phyloP scores from a whole-genome alignment of 1,140 invertebrate species.

The Rhagoletis zephyria region DNA sequence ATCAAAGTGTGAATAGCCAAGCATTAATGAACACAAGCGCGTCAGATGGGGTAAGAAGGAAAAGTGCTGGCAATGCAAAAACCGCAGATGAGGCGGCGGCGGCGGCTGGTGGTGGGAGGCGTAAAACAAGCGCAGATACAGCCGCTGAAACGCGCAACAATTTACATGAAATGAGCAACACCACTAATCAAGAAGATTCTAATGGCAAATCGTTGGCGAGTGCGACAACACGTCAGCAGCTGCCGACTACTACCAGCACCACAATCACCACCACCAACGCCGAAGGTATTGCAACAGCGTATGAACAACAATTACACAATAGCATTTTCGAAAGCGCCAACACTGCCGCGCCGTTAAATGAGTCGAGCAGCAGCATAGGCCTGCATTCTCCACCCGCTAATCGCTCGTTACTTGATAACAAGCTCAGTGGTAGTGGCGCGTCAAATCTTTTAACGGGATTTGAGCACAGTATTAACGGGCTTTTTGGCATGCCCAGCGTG shows the following conservation, averaged over 20 bases:
- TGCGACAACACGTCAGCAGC: background rate
- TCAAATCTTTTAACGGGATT: background rate
- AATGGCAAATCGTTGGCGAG: background rate
- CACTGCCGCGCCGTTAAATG: background rate
- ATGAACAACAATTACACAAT: background rate
- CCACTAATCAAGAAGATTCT: slow-evolving; percentile 32
- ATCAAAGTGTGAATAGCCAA: slow-evolving; percentile 52
- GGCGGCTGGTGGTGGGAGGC: background rate
- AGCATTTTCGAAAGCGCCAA: slow-evolving; percentile 13
- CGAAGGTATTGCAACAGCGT: background rate
- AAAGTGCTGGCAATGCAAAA: slow-evolving; percentile 55
- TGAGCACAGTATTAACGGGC: background rate
- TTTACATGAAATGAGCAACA: slow-evolving; percentile 29
- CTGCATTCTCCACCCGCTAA: background rate
- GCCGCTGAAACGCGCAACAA: slow-evolving; percentile 21
- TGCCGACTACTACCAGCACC: background rate
- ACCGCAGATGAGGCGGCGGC: background rate
- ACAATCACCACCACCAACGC: background rate
- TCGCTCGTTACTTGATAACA: background rate
- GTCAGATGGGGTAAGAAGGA: slow-evolving; percentile 27
- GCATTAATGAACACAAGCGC: slow-evolving; percentile 43
- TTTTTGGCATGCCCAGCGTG: background rate
- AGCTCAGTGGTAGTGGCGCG: background rate
- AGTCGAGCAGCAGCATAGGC: background rate
- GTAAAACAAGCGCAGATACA: background rate